Evolutionary conservation across 2,113 vertebrate genomes (phyloP).

Genomic region (Anseranas semipalmata): DNA sequence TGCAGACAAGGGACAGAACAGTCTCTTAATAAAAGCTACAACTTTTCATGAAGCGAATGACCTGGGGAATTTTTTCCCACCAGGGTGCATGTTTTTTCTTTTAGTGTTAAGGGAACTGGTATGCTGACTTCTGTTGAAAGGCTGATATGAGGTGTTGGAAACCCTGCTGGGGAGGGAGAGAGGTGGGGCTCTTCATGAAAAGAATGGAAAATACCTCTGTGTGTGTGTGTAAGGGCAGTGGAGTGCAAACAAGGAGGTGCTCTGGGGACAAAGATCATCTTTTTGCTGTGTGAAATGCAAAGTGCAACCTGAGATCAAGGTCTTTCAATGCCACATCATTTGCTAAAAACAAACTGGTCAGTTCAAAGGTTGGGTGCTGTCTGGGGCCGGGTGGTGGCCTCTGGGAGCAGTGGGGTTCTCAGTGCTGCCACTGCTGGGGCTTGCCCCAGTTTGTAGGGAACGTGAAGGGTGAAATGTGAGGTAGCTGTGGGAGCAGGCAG

Average conservation of each 20-base stretch:
- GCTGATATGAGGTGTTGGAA: neutral
- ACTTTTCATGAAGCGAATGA: neutral
- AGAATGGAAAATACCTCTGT: fast-evolving
- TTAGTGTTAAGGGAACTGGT: neutral
- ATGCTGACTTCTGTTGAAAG: neutral
- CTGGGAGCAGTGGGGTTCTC: neutral
- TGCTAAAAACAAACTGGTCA: neutral
- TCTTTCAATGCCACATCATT: neutral
- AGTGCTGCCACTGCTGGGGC: neutral
- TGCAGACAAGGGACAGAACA: fast-evolving
- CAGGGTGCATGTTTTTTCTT: neutral
- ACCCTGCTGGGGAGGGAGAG: fast-evolving
- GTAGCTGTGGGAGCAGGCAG: neutral
- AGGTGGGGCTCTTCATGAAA: neutral
- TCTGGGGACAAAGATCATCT: fast-evolving
- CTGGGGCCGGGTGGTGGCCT: neutral
- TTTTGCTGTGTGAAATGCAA: neutral
- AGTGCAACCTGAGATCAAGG: neutral
- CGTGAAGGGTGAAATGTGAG: neutral
- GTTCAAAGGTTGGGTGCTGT: neutral
- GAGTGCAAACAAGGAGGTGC: fast-evolving
- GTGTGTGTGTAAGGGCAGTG: neutral
- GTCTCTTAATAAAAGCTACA: neutral
- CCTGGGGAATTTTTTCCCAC: neutral
- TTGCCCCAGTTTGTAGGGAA: neutral